A percentile compares a stretch with the other conserved stretches of the same genome.
Evolutionary conservation across 1,140 invertebrate species (phyloP).

Genomic region (Argopecten irradians): DNA sequence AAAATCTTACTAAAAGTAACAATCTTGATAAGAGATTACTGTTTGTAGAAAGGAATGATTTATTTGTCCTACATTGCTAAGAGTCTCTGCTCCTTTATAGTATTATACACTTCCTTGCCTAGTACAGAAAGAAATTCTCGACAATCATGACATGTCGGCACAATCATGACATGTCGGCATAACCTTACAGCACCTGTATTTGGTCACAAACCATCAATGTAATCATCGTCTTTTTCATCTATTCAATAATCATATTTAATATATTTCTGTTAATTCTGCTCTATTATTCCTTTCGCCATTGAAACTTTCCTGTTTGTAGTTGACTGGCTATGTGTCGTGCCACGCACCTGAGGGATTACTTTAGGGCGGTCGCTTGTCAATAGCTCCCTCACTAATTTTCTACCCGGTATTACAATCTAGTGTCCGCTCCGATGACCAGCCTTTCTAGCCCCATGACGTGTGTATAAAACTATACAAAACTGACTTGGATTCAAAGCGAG

Average conservation of each 20-base stretch:
- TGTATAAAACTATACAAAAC: constrained; percentile 19
- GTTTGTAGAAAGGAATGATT: too few relatives aligned
- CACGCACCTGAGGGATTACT: background rate
- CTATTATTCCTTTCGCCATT: background rate
- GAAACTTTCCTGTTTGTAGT: background rate
- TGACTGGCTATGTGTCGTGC: background rate
- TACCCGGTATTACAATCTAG: background rate
- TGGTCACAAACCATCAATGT: background rate
- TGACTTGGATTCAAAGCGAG: constrained; percentile 7
- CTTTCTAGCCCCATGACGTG: background rate
- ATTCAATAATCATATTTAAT: background rate
- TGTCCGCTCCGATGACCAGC: background rate
- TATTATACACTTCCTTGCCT: too few relatives aligned
- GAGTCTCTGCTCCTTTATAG: too few relatives aligned
- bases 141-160: too few relatives aligned
- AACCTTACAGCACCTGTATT: background rate
- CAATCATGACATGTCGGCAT: background rate
- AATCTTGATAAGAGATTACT: too few relatives aligned
- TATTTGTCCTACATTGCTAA: too few relatives aligned
- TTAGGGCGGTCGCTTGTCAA: background rate
- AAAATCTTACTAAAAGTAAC: too few relatives aligned
- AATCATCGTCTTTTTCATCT: background rate
- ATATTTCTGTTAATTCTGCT: background rate
- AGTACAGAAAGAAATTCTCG: too few relatives aligned
- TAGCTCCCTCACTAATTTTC: background rate